phyloP scores from a whole-genome alignment of 2,797 vertebrate species.

The Notamacropus eugenii region DNA sequence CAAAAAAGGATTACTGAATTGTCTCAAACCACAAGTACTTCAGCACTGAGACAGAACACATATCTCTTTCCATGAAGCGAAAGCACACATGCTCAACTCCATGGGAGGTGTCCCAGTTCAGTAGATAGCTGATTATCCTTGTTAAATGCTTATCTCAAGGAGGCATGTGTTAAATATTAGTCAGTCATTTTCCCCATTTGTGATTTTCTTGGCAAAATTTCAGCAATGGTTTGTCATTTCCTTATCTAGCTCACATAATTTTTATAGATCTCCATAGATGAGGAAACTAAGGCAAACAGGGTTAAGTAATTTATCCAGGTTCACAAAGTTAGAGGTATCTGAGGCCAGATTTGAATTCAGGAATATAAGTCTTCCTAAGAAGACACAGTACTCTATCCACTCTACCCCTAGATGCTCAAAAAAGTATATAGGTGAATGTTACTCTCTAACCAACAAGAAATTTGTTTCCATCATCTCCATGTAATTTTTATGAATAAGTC shows the following conservation, averaged over 20 bases:
- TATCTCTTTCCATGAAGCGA: not conserved
- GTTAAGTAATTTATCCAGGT: too few species aligned
- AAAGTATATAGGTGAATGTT: not conserved
- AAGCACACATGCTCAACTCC: not conserved
- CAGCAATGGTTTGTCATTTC: too few species aligned
- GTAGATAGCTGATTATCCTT: not conserved
- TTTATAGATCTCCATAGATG: too few species aligned
- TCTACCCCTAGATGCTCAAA: not conserved
- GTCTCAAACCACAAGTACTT: not conserved
- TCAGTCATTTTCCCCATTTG: too few species aligned
- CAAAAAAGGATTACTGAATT: not conserved
- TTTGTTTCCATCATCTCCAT: not conserved
- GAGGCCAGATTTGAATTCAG: too few species aligned
- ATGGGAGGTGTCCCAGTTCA: not conserved
- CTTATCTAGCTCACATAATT: too few species aligned
- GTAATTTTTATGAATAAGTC: not conserved
- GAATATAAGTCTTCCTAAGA: too few species aligned
- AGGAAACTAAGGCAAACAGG: too few species aligned
- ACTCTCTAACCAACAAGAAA: not conserved
- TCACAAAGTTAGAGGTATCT: too few species aligned
- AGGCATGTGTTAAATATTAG: too few species aligned
- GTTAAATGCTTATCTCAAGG: not conserved
- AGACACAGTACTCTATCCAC: too few species aligned
- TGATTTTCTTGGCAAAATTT: too few species aligned
- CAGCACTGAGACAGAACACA: not conserved